A percentile compares a stretch with the other conserved stretches of the same genome.
Conservation (phyloP, 1,140 invertebrate species). For the Bombyx mandarina region DNA sequence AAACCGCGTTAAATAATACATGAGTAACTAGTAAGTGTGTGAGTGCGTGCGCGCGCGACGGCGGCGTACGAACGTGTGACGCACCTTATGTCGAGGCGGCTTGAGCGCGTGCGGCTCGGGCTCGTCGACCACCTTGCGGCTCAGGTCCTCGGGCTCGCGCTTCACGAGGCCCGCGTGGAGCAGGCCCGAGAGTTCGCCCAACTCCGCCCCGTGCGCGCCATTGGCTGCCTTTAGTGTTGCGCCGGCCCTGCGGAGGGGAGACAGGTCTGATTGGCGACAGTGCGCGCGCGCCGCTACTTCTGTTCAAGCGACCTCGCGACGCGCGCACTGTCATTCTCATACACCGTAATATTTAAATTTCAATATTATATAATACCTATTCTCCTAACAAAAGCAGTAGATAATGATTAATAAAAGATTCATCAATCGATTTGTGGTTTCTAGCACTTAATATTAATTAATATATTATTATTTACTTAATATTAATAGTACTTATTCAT, state of each 20-base stretch:
- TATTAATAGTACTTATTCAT: too few species aligned
- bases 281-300: conserved; percentile 54
- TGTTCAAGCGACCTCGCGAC: conserved; percentile 34
- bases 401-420: too few species aligned
- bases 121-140: conserved; percentile 70
- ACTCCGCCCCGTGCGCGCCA: conserved; percentile 71
- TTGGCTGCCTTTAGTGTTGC: conserved; percentile 61
- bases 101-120: conserved; percentile 63
- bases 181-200: conserved; percentile 68
- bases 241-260: conserved; percentile 67
- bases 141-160: conserved; percentile 71
- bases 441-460: too few species aligned
- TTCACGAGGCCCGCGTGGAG: conserved; percentile 70
- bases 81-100: conserved; percentile 68
- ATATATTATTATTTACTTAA: too few species aligned
- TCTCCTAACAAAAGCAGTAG: too few species aligned
- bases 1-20: conserved; percentile 57
- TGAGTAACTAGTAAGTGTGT: conserved; percentile 62
- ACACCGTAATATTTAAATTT: conserved; percentile 13
- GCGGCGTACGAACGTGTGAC: conserved; percentile 65
- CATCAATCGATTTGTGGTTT: too few species aligned
- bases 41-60: conserved; percentile 68
- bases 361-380: too few species aligned
- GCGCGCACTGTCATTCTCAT: conserved; percentile 39
- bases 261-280: conserved; percentile 53